Base-by-base conservation (phyloP, 2,888 invertebrate genomes). In the Thymelicus acteon region DNA sequence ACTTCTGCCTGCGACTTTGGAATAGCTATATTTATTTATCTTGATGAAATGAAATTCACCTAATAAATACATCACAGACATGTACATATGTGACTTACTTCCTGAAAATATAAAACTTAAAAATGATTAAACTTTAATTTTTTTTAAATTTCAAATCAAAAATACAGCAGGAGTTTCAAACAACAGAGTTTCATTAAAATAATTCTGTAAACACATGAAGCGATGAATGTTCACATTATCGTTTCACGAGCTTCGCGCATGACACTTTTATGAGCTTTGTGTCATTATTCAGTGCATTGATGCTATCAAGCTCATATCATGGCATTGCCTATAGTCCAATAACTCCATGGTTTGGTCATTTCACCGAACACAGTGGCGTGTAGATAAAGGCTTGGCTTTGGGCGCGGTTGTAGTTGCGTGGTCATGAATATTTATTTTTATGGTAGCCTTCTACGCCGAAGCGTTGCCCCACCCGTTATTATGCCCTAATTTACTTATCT, bases 391-490 rank as follows among this genome's bases (percentile, higher is more conserved):
- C 88, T 89, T 85, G 89, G 87, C 84, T 78, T 67, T 80, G 84
- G 86, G 81, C 79, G 80, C 85, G 88, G 83, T 78, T 74, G 73
- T 70, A 31, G 79, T 90, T 82, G 89, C 91, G 90, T 91, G 87
- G 84, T 87, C 86, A 90, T 89, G 89, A 85, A 89, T 89, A 88
- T 87, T 85, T 84, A 90, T 86, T 84, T 85, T 82, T 82, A 80
- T 80, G 77, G 77, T 82, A 85, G 81, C 83, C 81, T 82, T 85
- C 79, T 77, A 81, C 69, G 68, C 76, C 78, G 78, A 77, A 80
- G 74, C 73, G 73, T 75, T 77, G 81, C 79, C 84, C 80, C 83
- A 82, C 82, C 76, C 75, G 74, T 77, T 78, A 84, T 82, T 81
- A 79, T 75, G 77, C 78, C 82, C 78, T 83, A 70, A 70, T 64